A percentile compares a stretch with the other conserved stretches of the same genome.
Evolutionary conservation across 2,113 vertebrate genomes (phyloP).

Genomic region (Garra rufa): DNA sequence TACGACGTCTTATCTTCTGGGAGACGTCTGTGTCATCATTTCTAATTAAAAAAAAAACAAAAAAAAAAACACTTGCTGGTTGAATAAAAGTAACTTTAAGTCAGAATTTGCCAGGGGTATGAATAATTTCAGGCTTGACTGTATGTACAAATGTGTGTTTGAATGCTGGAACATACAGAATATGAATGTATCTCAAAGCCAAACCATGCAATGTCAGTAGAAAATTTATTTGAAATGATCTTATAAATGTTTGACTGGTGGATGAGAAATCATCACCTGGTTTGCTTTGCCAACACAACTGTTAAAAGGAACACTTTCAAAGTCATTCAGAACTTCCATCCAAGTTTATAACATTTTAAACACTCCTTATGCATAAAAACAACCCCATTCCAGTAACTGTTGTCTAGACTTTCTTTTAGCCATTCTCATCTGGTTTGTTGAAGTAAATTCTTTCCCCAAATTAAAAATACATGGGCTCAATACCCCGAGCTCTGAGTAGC

Average conservation of each 20-base stretch:
- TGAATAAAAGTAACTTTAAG: too few species aligned
- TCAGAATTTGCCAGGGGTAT: too few species aligned
- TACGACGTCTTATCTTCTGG: too few species aligned
- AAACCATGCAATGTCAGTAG: background rate
- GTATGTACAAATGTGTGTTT: background rate
- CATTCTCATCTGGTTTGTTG: background rate
- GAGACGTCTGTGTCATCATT: too few species aligned
- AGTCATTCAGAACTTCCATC: background rate
- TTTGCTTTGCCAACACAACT: background rate
- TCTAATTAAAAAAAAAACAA: too few species aligned
- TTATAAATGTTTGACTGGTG: background rate
- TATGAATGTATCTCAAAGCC: background rate
- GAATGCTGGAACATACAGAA: background rate
- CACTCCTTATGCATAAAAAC: background rate
- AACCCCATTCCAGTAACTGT: background rate
- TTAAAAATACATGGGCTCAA: conserved; percentile 38
- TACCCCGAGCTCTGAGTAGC: conserved; percentile 14
- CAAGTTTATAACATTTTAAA: background rate
- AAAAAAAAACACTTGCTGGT: too few species aligned
- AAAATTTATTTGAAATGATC: background rate
- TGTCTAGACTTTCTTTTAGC: conserved; percentile 3
- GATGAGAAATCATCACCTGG: background rate
- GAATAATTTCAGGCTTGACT: too few species aligned
- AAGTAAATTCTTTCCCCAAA: conserved; percentile 2
- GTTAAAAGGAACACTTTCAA: background rate